Evolutionary conservation across 2,113 vertebrate genomes (phyloP).

Genomic region (Platysternon megacephalum): DNA sequence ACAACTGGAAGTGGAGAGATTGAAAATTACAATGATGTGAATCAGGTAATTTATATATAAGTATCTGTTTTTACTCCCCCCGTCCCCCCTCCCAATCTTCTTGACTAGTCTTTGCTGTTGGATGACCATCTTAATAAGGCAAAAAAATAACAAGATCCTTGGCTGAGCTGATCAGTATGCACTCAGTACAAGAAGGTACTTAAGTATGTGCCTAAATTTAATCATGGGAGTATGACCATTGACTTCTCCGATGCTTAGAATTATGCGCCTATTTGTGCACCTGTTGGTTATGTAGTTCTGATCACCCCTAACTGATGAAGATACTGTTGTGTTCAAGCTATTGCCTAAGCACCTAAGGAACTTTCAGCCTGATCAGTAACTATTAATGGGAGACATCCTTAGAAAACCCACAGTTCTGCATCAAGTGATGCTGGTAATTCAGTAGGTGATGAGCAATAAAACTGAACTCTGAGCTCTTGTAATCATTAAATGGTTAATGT

Average conservation of each 20-base stretch:
- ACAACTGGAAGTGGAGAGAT: conserved; percentile 80
- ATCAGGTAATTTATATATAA: conserved; percentile 82
- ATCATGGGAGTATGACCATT: not conserved
- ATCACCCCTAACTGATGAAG: not conserved
- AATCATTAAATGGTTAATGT: not conserved
- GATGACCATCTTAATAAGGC: not conserved
- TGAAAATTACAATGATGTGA: conserved; percentile 84
- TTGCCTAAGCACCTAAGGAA: not conserved
- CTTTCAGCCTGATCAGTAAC: not conserved
- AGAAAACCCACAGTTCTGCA: not conserved
- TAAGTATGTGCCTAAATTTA: not conserved
- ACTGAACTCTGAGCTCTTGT: not conserved
- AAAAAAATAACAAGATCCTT: not conserved
- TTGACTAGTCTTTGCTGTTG: not conserved
- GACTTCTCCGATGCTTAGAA: not conserved
- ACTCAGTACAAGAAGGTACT: not conserved
- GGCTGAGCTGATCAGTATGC: not conserved
- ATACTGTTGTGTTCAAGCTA: not conserved
- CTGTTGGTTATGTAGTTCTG: not conserved
- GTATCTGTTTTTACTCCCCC: not conserved
- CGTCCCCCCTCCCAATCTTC: not conserved
- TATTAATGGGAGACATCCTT: not conserved
- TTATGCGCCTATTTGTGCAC: not conserved
- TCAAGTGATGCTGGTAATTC: not conserved
- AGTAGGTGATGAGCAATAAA: accelerated